These are phyloP conservation scores for Crotalus helleri DNA, from an alignment of 2,113 vertebrate species.

Conservation along the genomic window DNA sequence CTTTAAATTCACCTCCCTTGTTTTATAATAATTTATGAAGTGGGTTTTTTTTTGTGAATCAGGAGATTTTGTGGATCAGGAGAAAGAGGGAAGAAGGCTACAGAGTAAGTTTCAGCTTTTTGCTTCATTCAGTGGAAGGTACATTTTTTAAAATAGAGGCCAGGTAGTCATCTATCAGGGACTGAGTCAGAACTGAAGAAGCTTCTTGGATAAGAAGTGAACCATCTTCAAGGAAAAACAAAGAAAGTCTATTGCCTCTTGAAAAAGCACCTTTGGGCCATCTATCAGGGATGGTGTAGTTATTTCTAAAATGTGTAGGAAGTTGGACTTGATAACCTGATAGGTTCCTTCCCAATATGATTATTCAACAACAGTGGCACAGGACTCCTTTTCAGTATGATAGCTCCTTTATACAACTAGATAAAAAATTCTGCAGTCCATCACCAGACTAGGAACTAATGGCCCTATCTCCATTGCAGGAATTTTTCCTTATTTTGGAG, in stretches of 20 bases:
- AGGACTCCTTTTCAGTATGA: not conserved
- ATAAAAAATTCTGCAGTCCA: not conserved
- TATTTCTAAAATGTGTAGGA: not conserved
- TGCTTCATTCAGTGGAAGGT: not conserved
- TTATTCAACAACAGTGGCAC: not conserved
- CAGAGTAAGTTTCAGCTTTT: not conserved
- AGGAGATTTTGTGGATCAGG: not conserved
- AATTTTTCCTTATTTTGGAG: not conserved
- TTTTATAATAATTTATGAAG: not conserved
- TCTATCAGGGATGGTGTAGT: not conserved
- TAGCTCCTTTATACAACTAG: not conserved
- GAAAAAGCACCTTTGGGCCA: not conserved
- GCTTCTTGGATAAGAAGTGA: not conserved
- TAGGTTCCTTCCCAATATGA: not conserved
- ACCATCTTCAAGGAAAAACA: not conserved
- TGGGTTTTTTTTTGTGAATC: not conserved
- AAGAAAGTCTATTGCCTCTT: not conserved
- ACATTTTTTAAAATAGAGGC: not conserved
- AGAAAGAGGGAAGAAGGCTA: not conserved
- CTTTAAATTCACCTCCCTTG: not conserved
- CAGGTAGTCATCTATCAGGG: not conserved
- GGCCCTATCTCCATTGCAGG: not conserved
- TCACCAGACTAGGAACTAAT: not conserved
- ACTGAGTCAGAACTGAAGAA: not conserved
- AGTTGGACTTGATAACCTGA: not conserved